A percentile compares a stretch with the other conserved stretches of the same genome.
Conservation (phyloP, 2,888 invertebrate species). For the Aplocera efformata region DNA sequence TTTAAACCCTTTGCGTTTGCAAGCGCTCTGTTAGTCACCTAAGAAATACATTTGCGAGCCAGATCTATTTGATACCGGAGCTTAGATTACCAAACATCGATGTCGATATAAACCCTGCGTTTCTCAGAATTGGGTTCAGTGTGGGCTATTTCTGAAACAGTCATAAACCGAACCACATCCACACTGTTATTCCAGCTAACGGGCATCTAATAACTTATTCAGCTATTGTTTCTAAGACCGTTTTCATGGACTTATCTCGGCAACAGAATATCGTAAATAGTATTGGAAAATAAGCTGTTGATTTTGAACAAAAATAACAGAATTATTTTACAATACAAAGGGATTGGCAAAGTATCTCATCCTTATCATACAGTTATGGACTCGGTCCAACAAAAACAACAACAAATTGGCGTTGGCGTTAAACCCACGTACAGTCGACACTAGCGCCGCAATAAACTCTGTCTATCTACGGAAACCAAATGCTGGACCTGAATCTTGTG, state of each 20-base stretch:
- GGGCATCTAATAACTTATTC: too few species aligned
- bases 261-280: too few species aligned
- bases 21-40: too few species aligned
- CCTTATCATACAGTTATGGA: slow-evolving; percentile 2
- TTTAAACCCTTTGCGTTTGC: too few species aligned
- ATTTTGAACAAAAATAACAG: background rate
- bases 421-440: background rate
- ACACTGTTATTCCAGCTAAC: slow-evolving; percentile 7
- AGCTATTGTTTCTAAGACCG: too few species aligned
- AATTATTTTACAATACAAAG: background rate
- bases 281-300: too few species aligned
- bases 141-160: slow-evolving; percentile 11
- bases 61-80: background rate
- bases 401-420: slow-evolving; percentile 2
- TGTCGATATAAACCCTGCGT: slow-evolving; percentile 4
- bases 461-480: too few species aligned
- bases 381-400: slow-evolving; percentile 1
- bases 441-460: background rate
- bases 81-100: slow-evolving; percentile 3
- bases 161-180: slow-evolving; percentile 4
- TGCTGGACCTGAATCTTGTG: too few species aligned
- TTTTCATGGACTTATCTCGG: too few species aligned
- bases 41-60: background rate
- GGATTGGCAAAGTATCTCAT: background rate
- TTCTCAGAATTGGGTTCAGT: slow-evolving; percentile 16